These are phyloP conservation scores for Beaufortia kweichowensis DNA, from an alignment of 2,113 vertebrate species.

Conservation along the genomic window DNA sequence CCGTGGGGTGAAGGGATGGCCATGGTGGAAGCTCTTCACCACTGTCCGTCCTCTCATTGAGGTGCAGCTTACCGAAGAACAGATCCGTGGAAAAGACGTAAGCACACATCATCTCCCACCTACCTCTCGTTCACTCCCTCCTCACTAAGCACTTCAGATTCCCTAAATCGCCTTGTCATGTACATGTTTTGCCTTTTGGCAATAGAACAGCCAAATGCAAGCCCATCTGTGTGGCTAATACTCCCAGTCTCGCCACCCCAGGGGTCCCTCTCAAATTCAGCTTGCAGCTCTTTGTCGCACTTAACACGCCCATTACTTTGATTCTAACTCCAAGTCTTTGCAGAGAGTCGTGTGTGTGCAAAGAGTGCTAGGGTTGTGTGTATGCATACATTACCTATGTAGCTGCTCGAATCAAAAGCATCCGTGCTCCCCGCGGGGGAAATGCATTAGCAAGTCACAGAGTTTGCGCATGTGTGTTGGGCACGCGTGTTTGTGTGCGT, in stretches of 20 bases:
- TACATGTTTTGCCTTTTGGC: conserved; percentile 33
- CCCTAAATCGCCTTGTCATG: conserved; percentile 32
- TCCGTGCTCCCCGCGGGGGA: conserved; percentile 9
- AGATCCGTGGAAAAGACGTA: conserved; percentile 92
- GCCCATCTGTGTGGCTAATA: conserved; percentile 25
- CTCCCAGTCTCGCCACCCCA: neutral
- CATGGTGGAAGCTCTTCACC: conserved; percentile 96
- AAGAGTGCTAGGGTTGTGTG: conserved; percentile 2
- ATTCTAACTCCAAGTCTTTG: conserved; percentile 31
- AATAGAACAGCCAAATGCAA: conserved; percentile 15
- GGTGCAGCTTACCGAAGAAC: conserved; percentile 93
- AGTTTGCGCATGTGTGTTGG: neutral
- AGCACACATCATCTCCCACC: conserved; percentile 46
- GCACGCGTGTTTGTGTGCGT: conserved; percentile 6
- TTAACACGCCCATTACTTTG: conserved; percentile 27
- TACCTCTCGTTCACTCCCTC: neutral
- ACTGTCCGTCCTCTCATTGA: conserved; percentile 91
- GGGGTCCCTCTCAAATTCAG: conserved; percentile 33
- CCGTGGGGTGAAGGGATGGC: conserved; percentile 90
- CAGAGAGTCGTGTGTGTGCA: conserved; percentile 26
- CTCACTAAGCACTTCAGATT: conserved; percentile 25
- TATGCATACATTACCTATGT: conserved; percentile 51
- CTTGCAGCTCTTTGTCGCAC: conserved; percentile 26
- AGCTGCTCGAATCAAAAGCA: conserved; percentile 46
- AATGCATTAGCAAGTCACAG: conserved; percentile 44